phyloP scores from a whole-genome alignment of 53 echinoderm and acorn worm genomes.

The Luidia sarsii region DNA sequence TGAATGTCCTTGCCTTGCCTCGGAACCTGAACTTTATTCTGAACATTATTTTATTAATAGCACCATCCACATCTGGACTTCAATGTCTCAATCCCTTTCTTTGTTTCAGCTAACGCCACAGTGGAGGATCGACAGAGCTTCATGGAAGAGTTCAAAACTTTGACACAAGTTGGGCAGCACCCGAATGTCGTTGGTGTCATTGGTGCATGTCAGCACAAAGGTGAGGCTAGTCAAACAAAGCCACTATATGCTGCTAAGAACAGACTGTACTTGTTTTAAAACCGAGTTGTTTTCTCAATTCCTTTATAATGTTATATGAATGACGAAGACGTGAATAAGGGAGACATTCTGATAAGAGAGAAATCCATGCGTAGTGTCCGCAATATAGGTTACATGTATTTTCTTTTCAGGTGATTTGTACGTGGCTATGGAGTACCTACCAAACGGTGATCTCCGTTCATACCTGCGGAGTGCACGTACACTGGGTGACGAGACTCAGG shows the following conservation, averaged over 20 bases:
- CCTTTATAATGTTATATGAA: not conserved
- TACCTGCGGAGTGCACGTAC: constrained; percentile 35
- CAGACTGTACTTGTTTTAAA: too few species aligned
- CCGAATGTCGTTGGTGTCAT: constrained; percentile 24
- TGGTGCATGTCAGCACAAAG: constrained; percentile 34
- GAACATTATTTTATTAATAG: too few species aligned
- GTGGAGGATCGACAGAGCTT: constrained; percentile 1
- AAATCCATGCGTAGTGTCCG: too few species aligned
- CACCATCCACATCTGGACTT: too few species aligned
- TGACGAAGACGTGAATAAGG: too few species aligned
- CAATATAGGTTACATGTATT: too few species aligned
- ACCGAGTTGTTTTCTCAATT: not conserved
- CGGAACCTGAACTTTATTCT: too few species aligned
- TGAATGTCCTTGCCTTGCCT: too few species aligned
- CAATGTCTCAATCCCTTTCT: not conserved
- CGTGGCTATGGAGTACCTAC: constrained; percentile 50
- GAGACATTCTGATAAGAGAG: too few species aligned
- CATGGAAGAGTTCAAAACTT: constrained; percentile 7
- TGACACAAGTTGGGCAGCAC: constrained; percentile 30
- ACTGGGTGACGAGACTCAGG: not conserved
- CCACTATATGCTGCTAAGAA: too few species aligned
- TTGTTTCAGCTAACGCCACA: not conserved
- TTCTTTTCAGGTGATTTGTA: constrained; percentile 6
- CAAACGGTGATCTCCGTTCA: constrained; percentile 50
- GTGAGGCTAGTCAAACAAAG: too few species aligned